Conservation (phyloP, 2,113 vertebrate species). For the Ameiurus melas region DNA sequence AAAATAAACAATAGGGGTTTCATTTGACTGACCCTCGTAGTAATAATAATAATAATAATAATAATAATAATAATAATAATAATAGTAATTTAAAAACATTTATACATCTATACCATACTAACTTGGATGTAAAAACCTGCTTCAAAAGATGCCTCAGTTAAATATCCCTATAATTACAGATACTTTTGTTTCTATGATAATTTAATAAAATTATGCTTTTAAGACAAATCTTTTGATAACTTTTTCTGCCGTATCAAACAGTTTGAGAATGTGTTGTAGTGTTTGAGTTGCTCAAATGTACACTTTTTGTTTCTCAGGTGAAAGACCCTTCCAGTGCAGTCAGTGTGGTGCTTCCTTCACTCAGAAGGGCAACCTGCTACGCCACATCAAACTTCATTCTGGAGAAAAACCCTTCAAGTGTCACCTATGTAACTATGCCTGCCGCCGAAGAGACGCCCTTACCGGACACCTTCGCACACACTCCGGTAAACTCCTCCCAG, state of each 20-base stretch:
- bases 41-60: neutral
- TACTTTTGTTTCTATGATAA: neutral
- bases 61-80: neutral
- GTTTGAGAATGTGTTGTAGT: neutral
- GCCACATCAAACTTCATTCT: constrained; percentile 98
- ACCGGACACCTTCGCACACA: constrained; percentile 95
- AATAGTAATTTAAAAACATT: neutral
- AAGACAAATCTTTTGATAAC: neutral
- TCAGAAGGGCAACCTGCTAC: constrained; percentile 97
- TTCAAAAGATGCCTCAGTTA: neutral
- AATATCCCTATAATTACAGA: neutral
- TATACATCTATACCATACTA: neutral
- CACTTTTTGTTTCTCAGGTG: constrained; percentile 73
- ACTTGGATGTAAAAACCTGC: neutral
- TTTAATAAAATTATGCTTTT: neutral
- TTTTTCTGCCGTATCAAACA: neutral
- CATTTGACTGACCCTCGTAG: neutral
- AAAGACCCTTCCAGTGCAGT: constrained; percentile 96
- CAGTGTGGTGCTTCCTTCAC: constrained; percentile 98
- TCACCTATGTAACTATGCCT: constrained; percentile 98
- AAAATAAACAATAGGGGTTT: neutral
- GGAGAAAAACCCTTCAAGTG: constrained; percentile 99
- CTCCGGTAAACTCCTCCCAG: constrained; percentile 77
- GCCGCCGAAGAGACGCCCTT: constrained; percentile 94
- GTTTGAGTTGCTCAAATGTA: neutral